Conservation (phyloP, 2,797 vertebrate genomes). For the Xenentodon cancila region DNA sequence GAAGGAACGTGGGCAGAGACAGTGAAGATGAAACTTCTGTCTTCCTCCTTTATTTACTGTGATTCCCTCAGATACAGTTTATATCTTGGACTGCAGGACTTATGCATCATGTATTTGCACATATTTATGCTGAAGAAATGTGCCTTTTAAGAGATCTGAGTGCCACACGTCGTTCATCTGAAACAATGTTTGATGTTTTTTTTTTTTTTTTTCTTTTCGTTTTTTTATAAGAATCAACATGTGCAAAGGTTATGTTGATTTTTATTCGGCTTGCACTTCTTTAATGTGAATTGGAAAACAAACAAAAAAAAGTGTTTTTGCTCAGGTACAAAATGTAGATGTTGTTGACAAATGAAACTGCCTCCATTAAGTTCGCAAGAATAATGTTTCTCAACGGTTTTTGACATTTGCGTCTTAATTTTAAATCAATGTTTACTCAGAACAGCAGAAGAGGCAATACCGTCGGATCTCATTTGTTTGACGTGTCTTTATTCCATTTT, state of each 20-base stretch:
- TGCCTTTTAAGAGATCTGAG: slow-evolving; percentile 41
- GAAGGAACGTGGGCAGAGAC: slow-evolving; percentile 68
- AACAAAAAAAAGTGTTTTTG: slow-evolving; percentile 10
- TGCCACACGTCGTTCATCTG: slow-evolving; percentile 10
- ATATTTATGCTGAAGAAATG: slow-evolving; percentile 10
- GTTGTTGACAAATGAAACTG: not conserved
- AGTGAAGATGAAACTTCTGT: slow-evolving; percentile 30
- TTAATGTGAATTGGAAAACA: too few species aligned
- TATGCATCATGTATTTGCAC: slow-evolving; percentile 1
- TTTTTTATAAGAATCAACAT: slow-evolving; percentile 6
- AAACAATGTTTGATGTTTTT: not conserved
- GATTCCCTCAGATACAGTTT: slow-evolving; percentile 38
- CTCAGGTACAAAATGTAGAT: slow-evolving; percentile 52
- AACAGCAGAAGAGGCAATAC: too few species aligned
- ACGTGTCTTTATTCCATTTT: too few species aligned
- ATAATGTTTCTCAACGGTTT: too few species aligned
- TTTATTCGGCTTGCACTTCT: too few species aligned
- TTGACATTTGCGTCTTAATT: too few species aligned
- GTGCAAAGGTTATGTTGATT: not conserved
- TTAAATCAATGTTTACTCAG: too few species aligned
- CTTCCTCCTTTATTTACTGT: slow-evolving; percentile 1
- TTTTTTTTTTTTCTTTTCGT: not conserved
- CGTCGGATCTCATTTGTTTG: too few species aligned
- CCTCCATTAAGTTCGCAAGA: too few species aligned
- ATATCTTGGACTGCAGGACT: slow-evolving; percentile 36